Evolutionary conservation across 2,888 invertebrate species (phyloP).

Genomic region (Drosophila lacicola): DNA sequence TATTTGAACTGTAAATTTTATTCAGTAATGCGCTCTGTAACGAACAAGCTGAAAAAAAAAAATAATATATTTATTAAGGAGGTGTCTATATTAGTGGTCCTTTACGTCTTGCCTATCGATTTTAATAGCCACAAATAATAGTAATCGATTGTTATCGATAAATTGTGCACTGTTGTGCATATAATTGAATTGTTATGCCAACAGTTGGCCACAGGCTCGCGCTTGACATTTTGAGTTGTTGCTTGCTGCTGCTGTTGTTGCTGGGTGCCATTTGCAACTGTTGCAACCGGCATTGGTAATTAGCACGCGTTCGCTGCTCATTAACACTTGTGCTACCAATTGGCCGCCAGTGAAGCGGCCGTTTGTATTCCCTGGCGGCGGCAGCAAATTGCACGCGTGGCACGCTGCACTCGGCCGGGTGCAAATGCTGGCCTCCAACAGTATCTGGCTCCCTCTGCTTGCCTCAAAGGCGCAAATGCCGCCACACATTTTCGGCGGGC

Average conservation of each 20-base stretch:
- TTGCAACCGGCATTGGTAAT: slow-evolving; percentile 55
- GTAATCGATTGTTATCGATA: slow-evolving; percentile 4
- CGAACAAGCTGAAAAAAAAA: too few relatives aligned
- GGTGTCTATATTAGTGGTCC: too few relatives aligned
- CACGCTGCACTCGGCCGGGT: slow-evolving; percentile 18
- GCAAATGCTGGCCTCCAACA: not conserved
- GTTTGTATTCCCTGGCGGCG: slow-evolving; percentile 46
- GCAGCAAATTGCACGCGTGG: slow-evolving; percentile 69
- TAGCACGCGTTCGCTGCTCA: slow-evolving; percentile 67
- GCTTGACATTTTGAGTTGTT: slow-evolving; percentile 19
- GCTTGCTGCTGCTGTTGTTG: not conserved
- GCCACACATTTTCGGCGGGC: slow-evolving; percentile 46
- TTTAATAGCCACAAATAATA: too few relatives aligned
- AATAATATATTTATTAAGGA: too few relatives aligned
- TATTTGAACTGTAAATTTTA: too few relatives aligned
- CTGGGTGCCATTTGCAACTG: slow-evolving; percentile 28
- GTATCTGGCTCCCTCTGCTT: slow-evolving; percentile 14
- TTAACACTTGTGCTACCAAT: slow-evolving; percentile 52
- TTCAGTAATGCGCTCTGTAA: too few relatives aligned
- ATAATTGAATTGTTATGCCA: slow-evolving; percentile 2
- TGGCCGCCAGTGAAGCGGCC: not conserved
- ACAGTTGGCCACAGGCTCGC: not conserved
- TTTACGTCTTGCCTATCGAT: not conserved
- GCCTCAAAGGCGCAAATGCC: slow-evolving; percentile 74
- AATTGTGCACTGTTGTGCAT: not conserved